phyloP scores from a whole-genome alignment of 1,140 invertebrate genomes.

The Pseudachorutes palmiensis region DNA sequence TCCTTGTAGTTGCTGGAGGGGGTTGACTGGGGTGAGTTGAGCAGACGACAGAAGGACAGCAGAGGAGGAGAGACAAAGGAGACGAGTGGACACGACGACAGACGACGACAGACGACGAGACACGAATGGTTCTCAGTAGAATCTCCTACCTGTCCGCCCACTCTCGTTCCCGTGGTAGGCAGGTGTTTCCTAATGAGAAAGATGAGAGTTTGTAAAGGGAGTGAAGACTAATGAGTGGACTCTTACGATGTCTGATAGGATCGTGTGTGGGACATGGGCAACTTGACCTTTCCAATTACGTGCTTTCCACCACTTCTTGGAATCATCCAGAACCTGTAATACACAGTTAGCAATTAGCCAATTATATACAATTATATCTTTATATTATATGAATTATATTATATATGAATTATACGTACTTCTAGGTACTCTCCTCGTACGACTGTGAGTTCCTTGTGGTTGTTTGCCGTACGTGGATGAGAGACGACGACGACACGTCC shows the following conservation, averaged over 20 bases:
- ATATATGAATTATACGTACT: no score
- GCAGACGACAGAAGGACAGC: not conserved
- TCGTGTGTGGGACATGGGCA: constrained; percentile 95
- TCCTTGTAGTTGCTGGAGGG: not conserved
- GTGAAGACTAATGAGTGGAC: constrained; percentile 43
- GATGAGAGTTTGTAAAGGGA: not conserved
- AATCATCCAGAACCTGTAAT: constrained; percentile 88
- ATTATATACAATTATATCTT: no score
- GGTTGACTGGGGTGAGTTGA: not conserved
- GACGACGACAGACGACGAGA: not conserved
- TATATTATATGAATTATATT: no score
- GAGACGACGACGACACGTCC: constrained; percentile 85
- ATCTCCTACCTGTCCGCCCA: constrained; percentile 21
- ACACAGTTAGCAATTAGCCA: no score
- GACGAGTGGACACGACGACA: not conserved
- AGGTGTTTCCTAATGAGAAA: constrained; percentile 5
- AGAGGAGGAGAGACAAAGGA: not conserved
- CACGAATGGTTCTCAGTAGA: not conserved
- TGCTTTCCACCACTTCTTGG: constrained; percentile 97
- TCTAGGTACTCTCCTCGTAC: constrained; percentile 90
- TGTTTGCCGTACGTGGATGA: constrained; percentile 91
- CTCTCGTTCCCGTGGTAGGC: constrained; percentile 19
- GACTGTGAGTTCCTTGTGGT: constrained; percentile 94
- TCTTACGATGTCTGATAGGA: constrained; percentile 56
- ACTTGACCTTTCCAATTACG: constrained; percentile 76